phyloP scores from a whole-genome alignment of 2,888 invertebrate species.

The Mythimna ferrago region DNA sequence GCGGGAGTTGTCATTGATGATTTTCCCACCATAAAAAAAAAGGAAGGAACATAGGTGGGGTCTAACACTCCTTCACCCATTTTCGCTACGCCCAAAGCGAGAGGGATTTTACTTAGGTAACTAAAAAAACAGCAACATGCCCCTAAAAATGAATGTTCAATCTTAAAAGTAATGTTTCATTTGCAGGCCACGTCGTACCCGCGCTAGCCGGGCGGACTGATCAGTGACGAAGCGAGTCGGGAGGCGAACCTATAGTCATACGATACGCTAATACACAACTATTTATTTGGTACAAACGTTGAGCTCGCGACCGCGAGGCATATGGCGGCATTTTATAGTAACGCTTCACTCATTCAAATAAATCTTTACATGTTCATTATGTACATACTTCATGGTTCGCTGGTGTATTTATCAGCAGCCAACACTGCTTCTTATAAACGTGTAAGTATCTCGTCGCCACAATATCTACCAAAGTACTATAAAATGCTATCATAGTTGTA shows the following conservation, averaged over 20 bases:
- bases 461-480: conserved; percentile 58
- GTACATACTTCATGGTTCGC: conserved; percentile 43
- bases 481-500: conserved; percentile 58
- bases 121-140: no score
- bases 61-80: no score
- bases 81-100: no score
- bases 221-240: conserved; percentile 5
- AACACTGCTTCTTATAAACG: conserved; percentile 40
- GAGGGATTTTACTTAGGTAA: no score
- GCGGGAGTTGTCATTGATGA: no score
- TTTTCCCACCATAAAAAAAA: no score
- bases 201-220: conserved; percentile 27
- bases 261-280: conserved; percentile 52
- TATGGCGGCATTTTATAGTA: conserved; percentile 67
- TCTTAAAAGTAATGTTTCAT: no score
- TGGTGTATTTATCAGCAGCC: conserved; percentile 29
- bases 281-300: conserved; percentile 60
- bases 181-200: conserved; percentile 53
- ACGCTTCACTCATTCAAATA: conserved; percentile 36
- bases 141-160: no score
- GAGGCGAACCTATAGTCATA: conserved; percentile 41
- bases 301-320: conserved; percentile 41
- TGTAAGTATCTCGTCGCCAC: conserved; percentile 43
- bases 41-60: no score
- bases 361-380: conserved; percentile 38